Evolutionary conservation across 2,797 vertebrate genomes (phyloP), one percentile per base, ranked within the genome.

Genomic region (Acanthopagrus latus): DNA sequence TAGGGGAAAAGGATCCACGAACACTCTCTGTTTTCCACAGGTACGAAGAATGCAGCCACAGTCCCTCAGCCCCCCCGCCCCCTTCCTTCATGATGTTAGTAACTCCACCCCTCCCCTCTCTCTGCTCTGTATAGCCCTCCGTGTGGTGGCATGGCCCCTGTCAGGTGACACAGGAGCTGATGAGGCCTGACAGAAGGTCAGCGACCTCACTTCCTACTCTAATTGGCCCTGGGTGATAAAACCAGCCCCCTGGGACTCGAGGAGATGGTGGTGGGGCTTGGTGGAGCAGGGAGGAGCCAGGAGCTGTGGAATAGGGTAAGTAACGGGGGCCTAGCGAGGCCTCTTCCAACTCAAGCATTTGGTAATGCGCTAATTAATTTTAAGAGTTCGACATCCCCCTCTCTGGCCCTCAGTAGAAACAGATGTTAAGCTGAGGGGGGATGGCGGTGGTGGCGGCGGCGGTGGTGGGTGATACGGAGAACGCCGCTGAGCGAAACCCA

Each of bases 291-390:
- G 74, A 85, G 86, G 74, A 74, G 74, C 48, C n/a, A 75, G 74
- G 64, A 80, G 85, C 62, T 50, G 76, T 33, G 69, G 74, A 71
- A 78, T 23, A 71, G 66, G 65, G 66, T 50, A 66, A 80, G 69
- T 60, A 75, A 54, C 48, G 3, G 68, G 81, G 85, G 80, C 63
- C 78, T 71, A 56, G 54, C 54, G 71, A 89, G 90, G 83, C 71
- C 87, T 88, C 81, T 68, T 80, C 85, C 80, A 80, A 71, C 84
- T 87, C 68, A 23, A 89, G 90, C 88, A 76, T 91, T 93, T 74
- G 86, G 89, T 92, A 93, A 93, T 90, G 83, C 72, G 85, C 91
- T 92, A 94, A 95, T 94, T 94, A 92, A 94, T 94, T 94, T 93
- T 90, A 92, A 91, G 91, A 90, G 90, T 89, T 90, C 76, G 62